Evolutionary conservation across 1,140 invertebrate species (phyloP), one percentile per base, ranked within the genome.

Genomic region (Orius insidiosus): DNA sequence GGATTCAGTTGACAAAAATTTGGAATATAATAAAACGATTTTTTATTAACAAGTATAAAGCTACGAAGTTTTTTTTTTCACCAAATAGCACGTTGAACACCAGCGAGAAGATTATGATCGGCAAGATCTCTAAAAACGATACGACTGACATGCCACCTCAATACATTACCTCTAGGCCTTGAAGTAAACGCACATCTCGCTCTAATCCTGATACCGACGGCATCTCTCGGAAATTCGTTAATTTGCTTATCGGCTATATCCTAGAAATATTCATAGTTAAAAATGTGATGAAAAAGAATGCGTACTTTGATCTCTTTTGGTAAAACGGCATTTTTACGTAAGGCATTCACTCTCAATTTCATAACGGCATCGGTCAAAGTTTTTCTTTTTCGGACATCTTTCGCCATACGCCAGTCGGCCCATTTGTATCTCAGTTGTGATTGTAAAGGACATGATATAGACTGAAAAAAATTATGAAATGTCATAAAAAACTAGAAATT

Each of bases 81-180:
- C 88, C 88, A 95, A 64, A 84, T 81, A 14, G 87, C 85, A 62
- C 87, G 68, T 62, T 88, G 85, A 1, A 90, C 72, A 35, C 88
- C 88, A 36, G 80, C 71, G 10, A 95, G 58, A 66, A 84, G 80
- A 65, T 93, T 94, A 61, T 94, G 83, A 68, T 96, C 90, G 1
- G 81, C 84, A 43, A 92, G 63, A 58, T 86, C 69, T 51, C 89
- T 72, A 66, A 82, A 96, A 16, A 88, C 71, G 54, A 93, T 85
- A 59, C 90, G 70, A 58, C 87, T 92, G 32, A 94, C 55, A 54
- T 85, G 71, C 75, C 80, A 94, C 50, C 74, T 70, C 11, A 63
- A 53, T 0, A 89, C 71, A 49, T 74, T 69, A 51, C 85, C 86
- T 53, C 81, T 61, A 1, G 77, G 71, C 56, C 85, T 71, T 35